Percentiles rank a stretch among this genome's conserved stretches.
These are phyloP conservation scores for Nephila pilipes DNA, from an alignment of 1,140 invertebrate genomes.

Conservation along the genomic window DNA sequence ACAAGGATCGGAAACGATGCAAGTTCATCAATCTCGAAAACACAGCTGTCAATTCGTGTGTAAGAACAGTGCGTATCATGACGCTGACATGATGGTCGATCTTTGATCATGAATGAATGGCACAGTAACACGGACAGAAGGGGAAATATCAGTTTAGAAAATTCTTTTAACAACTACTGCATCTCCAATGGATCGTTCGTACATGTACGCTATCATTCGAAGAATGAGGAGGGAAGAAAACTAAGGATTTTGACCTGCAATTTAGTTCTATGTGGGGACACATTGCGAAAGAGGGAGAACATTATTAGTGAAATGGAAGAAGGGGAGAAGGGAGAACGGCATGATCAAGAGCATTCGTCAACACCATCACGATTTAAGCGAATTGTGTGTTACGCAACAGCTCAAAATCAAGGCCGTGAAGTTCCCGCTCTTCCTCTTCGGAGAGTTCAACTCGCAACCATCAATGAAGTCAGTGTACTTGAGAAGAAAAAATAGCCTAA, in stretches of 20 bases:
- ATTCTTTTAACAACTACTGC: background rate
- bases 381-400: background rate
- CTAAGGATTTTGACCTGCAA: slow-evolving; percentile 70
- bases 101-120: background rate
- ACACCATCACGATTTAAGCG: background rate
- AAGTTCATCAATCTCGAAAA: background rate
- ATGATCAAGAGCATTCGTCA: slow-evolving; percentile 4
- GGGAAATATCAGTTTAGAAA: background rate
- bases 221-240: background rate
- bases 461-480: background rate
- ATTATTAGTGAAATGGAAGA: background rate
- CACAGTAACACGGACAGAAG: background rate
- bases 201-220: background rate
- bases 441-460: background rate
- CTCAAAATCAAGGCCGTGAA: background rate
- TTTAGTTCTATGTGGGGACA: slow-evolving; percentile 35
- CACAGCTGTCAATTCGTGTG: background rate
- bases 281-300: background rate
- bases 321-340: background rate
- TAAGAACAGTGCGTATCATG: no score
- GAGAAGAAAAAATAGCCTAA: background rate
- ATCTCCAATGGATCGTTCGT: background rate
- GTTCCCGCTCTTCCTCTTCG: background rate
- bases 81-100: background rate
- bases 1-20: no score